Evolutionary conservation across 2,113 vertebrate species (phyloP).

Genomic region (Lonchura striata): DNA sequence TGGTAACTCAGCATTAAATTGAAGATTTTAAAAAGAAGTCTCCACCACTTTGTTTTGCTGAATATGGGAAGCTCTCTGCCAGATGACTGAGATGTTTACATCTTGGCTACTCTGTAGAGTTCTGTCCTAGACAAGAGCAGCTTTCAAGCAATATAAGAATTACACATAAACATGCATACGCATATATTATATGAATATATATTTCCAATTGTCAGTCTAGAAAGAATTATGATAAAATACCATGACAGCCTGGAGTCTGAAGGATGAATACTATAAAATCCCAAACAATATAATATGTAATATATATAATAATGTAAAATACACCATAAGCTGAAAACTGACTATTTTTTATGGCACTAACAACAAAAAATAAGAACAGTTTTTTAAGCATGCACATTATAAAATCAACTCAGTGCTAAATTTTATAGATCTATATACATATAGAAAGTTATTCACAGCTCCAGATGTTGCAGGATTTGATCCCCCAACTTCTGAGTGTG

Average conservation of each 20-base stretch:
- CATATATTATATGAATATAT: not conserved
- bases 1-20: not conserved
- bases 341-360: not conserved
- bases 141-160: not conserved
- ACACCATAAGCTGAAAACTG: not conserved
- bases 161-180: not conserved
- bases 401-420: not conserved
- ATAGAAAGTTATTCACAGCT: not conserved
- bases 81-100: not conserved
- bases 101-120: not conserved
- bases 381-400: not conserved
- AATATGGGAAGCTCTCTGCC: not conserved
- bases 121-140: not conserved
- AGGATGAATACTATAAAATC: not conserved
- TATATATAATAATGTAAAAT: not conserved
- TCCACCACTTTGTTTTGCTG: not conserved
- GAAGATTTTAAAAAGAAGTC: not conserved
- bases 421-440: not conserved
- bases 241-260: not conserved
- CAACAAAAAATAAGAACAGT: not conserved
- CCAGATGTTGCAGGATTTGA: not conserved
- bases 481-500: not conserved
- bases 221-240: not conserved
- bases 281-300: not conserved
- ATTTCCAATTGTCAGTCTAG: not conserved